Evolutionary conservation across 1,140 invertebrate species (phyloP), one percentile per base, ranked within the genome.

Genomic region (Hirudo medicinalis): DNA sequence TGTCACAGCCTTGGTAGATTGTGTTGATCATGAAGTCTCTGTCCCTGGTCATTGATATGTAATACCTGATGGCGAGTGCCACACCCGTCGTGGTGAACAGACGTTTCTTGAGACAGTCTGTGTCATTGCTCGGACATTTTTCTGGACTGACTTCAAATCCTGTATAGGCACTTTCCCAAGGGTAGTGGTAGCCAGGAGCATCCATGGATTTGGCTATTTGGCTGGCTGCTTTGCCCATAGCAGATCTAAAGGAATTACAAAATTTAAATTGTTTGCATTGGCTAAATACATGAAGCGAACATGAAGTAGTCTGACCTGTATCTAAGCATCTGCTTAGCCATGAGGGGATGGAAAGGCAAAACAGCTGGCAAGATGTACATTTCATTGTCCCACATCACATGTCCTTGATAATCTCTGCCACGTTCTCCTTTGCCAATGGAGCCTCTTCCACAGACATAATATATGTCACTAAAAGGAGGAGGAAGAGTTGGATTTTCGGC

Each of bases 351-450:
- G 60, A 74, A 74, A 25, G 70, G 67, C 22, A 74, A 32, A 63
- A 74, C 43, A 0, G 73, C 70, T 17, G 73, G 73, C 22, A 74
- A 22, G 40, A 74, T 72, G 66, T 74, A 71, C 25, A 74, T 53
- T 70, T 74, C 73, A 67, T 71, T 74, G 49, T 74, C 73, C 73
- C 73, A 74, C 57, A 74, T 67, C 15, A 74, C 54, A 40, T 74
- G 73, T 54, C 73, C 73, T 19, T 71, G 73, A 49, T 71, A 74
- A 60, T 74, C 73, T 29, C 63, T 69, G 25, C 69, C 69, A 9
- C 54, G 20, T 49, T 49, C 54, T 20, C 73, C 73, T 25, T 71
- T 71, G 19, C 67, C 73, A 20, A 74, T 54, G 36, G 54, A 66
- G 29, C 19, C 53, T 11, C 73, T 22, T 13, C 70, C 70, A 22